Percentiles rank a stretch among this genome's conserved stretches.
Evolutionary conservation across 2,888 invertebrate genomes (phyloP).

Genomic region (Dorcus hopei): DNA sequence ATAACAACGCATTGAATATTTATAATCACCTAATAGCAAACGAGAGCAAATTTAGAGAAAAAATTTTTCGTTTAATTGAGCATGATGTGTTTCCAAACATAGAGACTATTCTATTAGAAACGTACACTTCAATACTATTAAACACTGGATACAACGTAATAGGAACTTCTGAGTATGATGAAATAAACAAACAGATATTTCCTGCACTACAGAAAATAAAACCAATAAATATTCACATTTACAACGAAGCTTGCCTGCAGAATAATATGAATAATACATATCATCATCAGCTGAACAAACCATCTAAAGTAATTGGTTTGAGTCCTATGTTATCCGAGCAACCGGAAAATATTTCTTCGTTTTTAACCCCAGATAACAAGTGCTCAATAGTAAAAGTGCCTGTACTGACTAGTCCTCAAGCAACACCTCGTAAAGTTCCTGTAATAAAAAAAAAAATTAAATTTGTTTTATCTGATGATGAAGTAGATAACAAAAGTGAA

Average conservation of each 20-base stretch:
- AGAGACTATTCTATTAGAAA: constrained; percentile 1
- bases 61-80: neutral
- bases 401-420: neutral
- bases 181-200: neutral
- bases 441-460: constrained; percentile 2
- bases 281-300: neutral
- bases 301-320: neutral
- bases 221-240: constrained; percentile 7
- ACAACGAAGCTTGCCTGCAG: constrained; percentile 11
- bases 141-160: constrained; percentile 2
- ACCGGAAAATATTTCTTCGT: neutral
- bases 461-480: constrained; percentile 1
- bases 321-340: neutral
- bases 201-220: neutral
- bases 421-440: neutral
- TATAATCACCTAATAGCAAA: constrained; percentile 1
- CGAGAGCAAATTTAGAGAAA: neutral
- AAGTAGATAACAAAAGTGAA: neutral
- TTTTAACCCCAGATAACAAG: constrained; percentile 6
- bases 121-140: constrained; percentile 2
- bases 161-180: neutral
- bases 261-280: constrained; percentile 1
- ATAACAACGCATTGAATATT: constrained; percentile 1
- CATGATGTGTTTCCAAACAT: neutral
- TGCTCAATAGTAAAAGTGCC: constrained; percentile 2